These are phyloP conservation scores for Molossus alvarezi DNA, from an alignment of 2,797 vertebrate species.

Conservation along the genomic window DNA sequence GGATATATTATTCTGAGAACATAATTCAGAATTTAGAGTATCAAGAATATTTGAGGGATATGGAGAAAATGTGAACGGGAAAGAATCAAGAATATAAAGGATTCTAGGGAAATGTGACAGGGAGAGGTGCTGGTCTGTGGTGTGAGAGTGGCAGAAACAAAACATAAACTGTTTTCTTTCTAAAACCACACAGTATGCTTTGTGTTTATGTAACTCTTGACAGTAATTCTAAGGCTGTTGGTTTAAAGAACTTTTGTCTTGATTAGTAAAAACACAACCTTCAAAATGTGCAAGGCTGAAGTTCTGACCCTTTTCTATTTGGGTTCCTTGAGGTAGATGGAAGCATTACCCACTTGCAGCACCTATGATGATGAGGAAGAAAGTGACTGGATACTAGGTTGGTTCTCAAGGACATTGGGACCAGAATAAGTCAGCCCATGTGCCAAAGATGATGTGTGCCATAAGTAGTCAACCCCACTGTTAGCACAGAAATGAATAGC, in stretches of 20 bases:
- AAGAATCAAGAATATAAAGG: not conserved
- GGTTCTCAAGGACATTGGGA: not conserved
- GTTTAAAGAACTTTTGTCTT: slow-evolving; percentile 37
- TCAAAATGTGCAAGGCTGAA: slow-evolving; percentile 2
- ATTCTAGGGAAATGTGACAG: slow-evolving; percentile 19
- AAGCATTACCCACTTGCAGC: not conserved
- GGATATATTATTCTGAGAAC: not conserved
- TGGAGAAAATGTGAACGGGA: slow-evolving; percentile 20
- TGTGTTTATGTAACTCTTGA: not conserved
- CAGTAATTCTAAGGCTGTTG: slow-evolving; percentile 21
- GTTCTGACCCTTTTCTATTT: slow-evolving; percentile 26
- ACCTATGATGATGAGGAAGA: not conserved
- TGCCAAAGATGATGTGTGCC: not conserved
- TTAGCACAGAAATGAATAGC: slow-evolving; percentile 11
- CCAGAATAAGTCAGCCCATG: not conserved
- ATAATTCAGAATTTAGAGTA: slow-evolving; percentile 4
- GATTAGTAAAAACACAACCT: slow-evolving; percentile 5
- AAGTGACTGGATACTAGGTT: not conserved
- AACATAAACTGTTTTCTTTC: not conserved
- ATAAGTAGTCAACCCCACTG: not conserved
- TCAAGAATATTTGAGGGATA: slow-evolving; percentile 46
- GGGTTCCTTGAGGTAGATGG: not conserved
- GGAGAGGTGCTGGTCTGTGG: not conserved
- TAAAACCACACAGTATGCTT: not conserved
- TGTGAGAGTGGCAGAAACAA: not conserved